Evolutionary conservation across 2,113 vertebrate genomes (phyloP), one percentile per base, ranked within the genome.

Genomic region (Pluvianellus socialis): DNA sequence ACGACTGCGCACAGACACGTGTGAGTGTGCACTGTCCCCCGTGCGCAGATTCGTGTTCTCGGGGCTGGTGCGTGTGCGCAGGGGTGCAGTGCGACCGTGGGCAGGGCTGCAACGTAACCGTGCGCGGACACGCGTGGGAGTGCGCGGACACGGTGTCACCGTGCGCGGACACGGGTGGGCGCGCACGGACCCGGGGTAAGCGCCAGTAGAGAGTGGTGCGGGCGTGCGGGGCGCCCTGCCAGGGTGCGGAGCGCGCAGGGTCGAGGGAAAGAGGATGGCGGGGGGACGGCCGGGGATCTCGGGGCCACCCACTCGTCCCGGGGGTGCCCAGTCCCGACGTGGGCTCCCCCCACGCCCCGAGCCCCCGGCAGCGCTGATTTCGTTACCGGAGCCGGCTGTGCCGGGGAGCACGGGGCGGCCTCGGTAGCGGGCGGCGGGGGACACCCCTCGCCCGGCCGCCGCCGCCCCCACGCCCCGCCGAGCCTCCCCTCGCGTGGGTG

Each of bases 121-220:
- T 22, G 52, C 52, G 9, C 7, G 9, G 62, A 33, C 33, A 22
- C 15, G 5, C 7, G 14, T 24, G 32, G 44, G 3, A 12, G n/a
- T n/a, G 42, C n/a, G 12, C 0, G 8, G 50, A 1, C 40, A 2
- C 14, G 3, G 2, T 1, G 19, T 4, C 12, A 9, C 7, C 1
- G 10, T 26, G 53, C 65, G 27, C 13, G 2, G 52, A 7, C 50
- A 27, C 35, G n/a, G 32, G 40, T 18, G 71, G 16, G 22, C 17
- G 23, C 3, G 35, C 19, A 8, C 4, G 22, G 76, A 15, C 40
- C 17, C 44, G 12, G 5, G 4, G 33, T 12, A 38, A 6, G 9
- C 2, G 12, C 23, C 32, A 8, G 38, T 24, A 44, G 38, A 9
- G 1, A 42, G 2, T 1, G 22, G 13, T 11, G 75, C 19, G 6